Evolutionary conservation across 2,888 invertebrate species (phyloP).

Genomic region (Trichopria drosophilae): DNA sequence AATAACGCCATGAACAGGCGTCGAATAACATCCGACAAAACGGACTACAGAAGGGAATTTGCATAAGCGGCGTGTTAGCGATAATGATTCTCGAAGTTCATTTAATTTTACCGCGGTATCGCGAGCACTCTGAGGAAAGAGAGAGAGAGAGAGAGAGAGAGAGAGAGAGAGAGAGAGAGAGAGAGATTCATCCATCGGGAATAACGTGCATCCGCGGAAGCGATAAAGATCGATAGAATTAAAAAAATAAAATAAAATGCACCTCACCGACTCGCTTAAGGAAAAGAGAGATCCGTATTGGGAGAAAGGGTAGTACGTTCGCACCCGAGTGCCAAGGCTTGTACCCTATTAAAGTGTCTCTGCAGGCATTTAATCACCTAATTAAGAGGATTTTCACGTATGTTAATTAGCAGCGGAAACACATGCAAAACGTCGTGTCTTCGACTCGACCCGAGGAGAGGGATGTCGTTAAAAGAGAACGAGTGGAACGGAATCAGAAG

Average conservation of each 20-base stretch:
- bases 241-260: no score
- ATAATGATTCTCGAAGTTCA: slow-evolving; percentile 19
- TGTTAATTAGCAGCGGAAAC: slow-evolving; percentile 53
- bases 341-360: slow-evolving; percentile 43
- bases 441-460: slow-evolving; percentile 11
- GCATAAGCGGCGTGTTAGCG: slow-evolving; percentile 27
- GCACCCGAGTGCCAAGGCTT: slow-evolving; percentile 24
- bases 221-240: slow-evolving; percentile 30
- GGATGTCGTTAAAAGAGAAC: neutral
- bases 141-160: slow-evolving; percentile 21
- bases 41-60: slow-evolving; percentile 18
- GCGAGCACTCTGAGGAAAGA: slow-evolving; percentile 10
- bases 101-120: slow-evolving; percentile 10
- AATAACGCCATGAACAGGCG: no score
- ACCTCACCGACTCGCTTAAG: neutral
- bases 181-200: slow-evolving; percentile 28
- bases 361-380: slow-evolving; percentile 47
- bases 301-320: neutral
- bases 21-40: no score
- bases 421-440: slow-evolving; percentile 47
- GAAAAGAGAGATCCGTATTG: neutral
- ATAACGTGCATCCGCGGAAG: no score
- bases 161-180: slow-evolving; percentile 27
- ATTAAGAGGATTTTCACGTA: slow-evolving; percentile 52
- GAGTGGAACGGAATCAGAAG: neutral